Base-by-base conservation (phyloP, 2,797 vertebrate species). In the Numenius phaeopus region DNA sequence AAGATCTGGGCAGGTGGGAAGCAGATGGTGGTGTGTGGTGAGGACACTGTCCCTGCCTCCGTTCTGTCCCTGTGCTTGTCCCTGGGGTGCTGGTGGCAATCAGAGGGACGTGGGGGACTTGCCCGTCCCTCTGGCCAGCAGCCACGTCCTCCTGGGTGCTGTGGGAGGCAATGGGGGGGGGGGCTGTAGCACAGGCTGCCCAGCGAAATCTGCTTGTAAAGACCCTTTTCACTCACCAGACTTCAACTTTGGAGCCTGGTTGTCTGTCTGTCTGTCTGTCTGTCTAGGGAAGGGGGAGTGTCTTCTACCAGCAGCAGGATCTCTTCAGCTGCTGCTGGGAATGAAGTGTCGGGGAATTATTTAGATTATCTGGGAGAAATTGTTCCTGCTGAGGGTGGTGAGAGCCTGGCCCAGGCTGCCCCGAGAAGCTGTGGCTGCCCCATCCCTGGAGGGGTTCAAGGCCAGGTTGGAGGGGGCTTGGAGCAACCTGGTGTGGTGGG, bases 1-100 rank as follows among this genome's bases (percentile, higher is more conserved):
- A 9, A 3, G 64, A 1, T 17, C 27, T 24, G 13, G 1, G 27
- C 14, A 3, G 24, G 18, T 1, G 42, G 2, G 21, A 6, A 19
- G 61, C 23, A 7, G 5, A 11, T 3, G 3, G 39, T 40, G 8
- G 19, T 1, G 6, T 9, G 21, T 11, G 32, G 10, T 10, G 54
- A 23, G n/a, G 30, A 4, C 14, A 39, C 58, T 37, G 7, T 7
- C 70, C 46, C 46, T 37, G 64, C 7, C 52, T 14, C n/a, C 7
- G 1, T 5, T 11, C 44, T 9, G 13, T 5, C 39, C 44, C 11
- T 0, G 16, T 2, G 9, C 40, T 7, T 7, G 49, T 27, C 32
- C 49, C 9, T 0, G 29, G 24, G 3, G 57, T 4, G 85, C 70
- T 5, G n/a, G 9, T 11, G 50, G 55, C 62, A 16, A 19, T 3